phyloP scores from a whole-genome alignment of 2,888 invertebrate species.

The Ganaspis brasiliensis region DNA sequence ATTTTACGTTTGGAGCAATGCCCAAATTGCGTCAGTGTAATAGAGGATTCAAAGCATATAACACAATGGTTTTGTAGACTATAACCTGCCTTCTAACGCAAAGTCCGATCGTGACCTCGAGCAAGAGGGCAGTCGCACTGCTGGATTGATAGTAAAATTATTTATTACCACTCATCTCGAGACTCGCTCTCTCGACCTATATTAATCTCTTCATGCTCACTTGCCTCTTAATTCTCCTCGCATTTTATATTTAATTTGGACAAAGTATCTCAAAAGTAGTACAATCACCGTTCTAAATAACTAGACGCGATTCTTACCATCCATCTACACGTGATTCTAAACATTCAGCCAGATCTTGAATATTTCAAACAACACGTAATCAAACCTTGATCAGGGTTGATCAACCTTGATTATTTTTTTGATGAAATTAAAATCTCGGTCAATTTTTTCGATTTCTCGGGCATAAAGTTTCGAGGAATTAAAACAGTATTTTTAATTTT shows the following conservation, averaged over 20 bases:
- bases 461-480: too few relatives aligned
- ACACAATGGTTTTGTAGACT: conserved; percentile 30
- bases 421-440: too few relatives aligned
- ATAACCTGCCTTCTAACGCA: conserved; percentile 11
- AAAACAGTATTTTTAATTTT: too few relatives aligned
- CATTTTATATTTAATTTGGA: conserved; percentile 23
- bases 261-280: neutral
- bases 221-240: conserved; percentile 20
- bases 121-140: conserved; percentile 8
- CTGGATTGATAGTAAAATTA: conserved; percentile 28
- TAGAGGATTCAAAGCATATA: conserved; percentile 17
- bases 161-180: conserved; percentile 34
- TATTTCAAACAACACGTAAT: too few relatives aligned
- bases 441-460: too few relatives aligned
- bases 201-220: conserved; percentile 22
- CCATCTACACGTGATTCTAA: too few relatives aligned
- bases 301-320: neutral
- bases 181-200: conserved; percentile 21
- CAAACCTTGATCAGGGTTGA: too few relatives aligned
- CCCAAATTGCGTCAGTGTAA: conserved; percentile 27
- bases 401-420: too few relatives aligned
- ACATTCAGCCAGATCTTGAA: too few relatives aligned
- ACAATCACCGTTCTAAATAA: neutral
- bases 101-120: conserved; percentile 15
- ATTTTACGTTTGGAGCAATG: conserved; percentile 32